Percentiles rank a stretch among this genome's conserved stretches.
Evolutionary conservation across 2,113 vertebrate species (phyloP).

Genomic region (Scophthalmus maximus): DNA sequence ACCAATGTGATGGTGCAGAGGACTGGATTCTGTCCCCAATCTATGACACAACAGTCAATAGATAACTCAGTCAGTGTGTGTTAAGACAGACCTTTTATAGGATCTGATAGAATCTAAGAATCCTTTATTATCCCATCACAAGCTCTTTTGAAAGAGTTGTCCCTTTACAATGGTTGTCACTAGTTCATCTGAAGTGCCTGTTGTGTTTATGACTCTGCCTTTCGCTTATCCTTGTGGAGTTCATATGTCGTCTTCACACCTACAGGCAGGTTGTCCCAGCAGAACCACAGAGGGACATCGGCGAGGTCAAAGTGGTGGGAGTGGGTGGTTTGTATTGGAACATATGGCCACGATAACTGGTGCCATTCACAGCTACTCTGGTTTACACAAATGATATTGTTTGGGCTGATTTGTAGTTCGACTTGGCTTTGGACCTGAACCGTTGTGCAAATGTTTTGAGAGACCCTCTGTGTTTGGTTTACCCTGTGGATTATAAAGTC

Average conservation of each 20-base stretch:
- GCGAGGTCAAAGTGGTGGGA: background rate
- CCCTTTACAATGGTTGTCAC: background rate
- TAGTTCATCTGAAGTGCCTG: background rate
- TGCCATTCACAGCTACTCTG: background rate
- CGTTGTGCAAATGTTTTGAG: conserved; percentile 1
- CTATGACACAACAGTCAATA: background rate
- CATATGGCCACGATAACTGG: background rate
- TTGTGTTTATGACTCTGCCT: background rate
- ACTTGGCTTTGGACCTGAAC: background rate
- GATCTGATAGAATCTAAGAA: background rate
- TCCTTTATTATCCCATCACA: background rate
- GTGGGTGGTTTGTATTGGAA: background rate
- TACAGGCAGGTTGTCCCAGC: background rate
- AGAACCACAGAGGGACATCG: background rate
- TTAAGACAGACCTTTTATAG: background rate
- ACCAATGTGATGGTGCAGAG: background rate
- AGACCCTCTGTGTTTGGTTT: background rate
- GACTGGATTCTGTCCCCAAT: background rate
- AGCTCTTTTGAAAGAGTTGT: background rate
- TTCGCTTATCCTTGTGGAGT: background rate
- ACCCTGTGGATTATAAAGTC: background rate
- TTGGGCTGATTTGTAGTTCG: background rate
- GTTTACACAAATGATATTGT: background rate
- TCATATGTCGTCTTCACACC: conserved; percentile 17
- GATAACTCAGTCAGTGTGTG: too few relatives aligned